A percentile compares a stretch with the other conserved stretches of the same genome.
These are phyloP conservation scores for Apis cerana DNA, from an alignment of 1,140 invertebrate genomes.

Conservation along the genomic window DNA sequence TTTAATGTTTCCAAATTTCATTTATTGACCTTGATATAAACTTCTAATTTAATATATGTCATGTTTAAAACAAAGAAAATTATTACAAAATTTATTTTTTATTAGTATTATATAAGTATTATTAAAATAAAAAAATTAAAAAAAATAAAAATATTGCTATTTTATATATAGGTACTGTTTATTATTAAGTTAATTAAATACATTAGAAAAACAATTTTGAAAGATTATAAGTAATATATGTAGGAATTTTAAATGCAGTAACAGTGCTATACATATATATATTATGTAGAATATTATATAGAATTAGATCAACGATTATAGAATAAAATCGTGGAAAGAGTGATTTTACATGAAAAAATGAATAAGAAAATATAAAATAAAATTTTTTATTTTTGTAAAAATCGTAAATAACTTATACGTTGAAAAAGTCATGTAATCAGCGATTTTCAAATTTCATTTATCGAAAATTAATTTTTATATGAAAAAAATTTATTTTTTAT, in stretches of 20 bases:
- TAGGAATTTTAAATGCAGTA: neutral
- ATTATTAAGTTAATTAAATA: neutral
- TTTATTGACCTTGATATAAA: neutral
- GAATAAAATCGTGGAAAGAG: no score
- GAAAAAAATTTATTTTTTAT: no score
- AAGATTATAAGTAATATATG: neutral
- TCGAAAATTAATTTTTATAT: no score
- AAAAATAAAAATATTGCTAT: neutral
- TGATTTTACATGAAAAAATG: no score
- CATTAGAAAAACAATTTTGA: neutral
- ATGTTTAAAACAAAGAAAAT: neutral
- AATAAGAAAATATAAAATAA: no score
- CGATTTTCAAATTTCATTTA: no score
- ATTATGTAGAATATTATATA: no score
- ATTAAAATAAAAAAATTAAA: neutral
- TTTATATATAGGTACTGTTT: no score
- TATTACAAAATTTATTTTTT: neutral
- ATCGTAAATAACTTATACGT: no score
- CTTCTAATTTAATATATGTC: neutral
- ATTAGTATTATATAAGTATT: neutral
- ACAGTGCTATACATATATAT: neutral
- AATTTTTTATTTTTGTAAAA: no score
- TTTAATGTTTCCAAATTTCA: neutral
- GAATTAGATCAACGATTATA: no score
- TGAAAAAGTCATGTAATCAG: no score